phyloP scores from a whole-genome alignment of 2,113 vertebrate species.

The Hirundichthys speculiger region DNA sequence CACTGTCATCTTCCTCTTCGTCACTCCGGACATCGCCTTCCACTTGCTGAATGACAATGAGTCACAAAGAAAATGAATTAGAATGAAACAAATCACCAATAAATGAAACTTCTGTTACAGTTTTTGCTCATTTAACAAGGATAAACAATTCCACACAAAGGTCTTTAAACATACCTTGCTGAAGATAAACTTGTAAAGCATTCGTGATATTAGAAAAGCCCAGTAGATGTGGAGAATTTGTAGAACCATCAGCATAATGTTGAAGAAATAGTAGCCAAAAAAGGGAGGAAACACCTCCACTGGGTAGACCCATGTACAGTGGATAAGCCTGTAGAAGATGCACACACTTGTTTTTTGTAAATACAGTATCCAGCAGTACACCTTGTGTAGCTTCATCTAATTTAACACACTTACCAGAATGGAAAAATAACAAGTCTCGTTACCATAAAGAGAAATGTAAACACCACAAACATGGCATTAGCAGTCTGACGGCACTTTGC shows the following conservation, averaged over 20 bases:
- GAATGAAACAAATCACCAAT: not conserved
- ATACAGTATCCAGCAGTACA: too few relatives aligned
- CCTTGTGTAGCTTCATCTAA: not conserved
- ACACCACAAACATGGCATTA: constrained; percentile 86
- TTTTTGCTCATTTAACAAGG: too few relatives aligned
- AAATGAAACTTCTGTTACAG: too few relatives aligned
- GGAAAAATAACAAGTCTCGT: constrained; percentile 90
- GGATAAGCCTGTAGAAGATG: constrained; percentile 84
- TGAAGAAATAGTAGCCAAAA: constrained; percentile 92
- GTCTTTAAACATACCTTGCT: constrained; percentile 79
- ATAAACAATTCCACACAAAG: not conserved
- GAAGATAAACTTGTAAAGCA: constrained; percentile 86
- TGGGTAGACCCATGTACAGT: constrained; percentile 86
- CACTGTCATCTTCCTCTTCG: constrained; percentile 71
- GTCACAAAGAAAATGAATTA: constrained; percentile 2
- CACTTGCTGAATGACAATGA: constrained; percentile 46
- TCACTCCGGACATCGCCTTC: constrained; percentile 73
- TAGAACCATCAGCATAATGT: constrained; percentile 83
- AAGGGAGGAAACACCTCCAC: constrained; percentile 81
- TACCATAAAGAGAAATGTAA: constrained; percentile 82
- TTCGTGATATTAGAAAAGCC: constrained; percentile 86
- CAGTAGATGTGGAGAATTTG: constrained; percentile 91
- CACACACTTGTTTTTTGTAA: not conserved
- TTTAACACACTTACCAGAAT: constrained; percentile 86
- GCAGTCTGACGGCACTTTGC: constrained; percentile 84